Percentiles rank a stretch among this genome's conserved stretches.
phyloP scores from a whole-genome alignment of 2,113 vertebrate species.

The Xiphias gladius region DNA sequence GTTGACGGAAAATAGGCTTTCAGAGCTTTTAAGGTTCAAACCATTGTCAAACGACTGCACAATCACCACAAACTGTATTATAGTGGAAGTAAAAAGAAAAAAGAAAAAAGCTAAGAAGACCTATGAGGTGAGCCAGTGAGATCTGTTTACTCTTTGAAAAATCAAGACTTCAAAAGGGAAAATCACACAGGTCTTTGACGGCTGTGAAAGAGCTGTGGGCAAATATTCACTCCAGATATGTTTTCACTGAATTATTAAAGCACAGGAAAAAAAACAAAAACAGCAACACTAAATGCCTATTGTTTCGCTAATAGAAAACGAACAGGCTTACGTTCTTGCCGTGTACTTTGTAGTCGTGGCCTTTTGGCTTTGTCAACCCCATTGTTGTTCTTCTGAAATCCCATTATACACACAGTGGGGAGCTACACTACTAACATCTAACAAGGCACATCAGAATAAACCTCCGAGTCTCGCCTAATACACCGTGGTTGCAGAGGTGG shows the following conservation, averaged over 20 bases:
- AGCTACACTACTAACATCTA: background rate
- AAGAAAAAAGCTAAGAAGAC: background rate
- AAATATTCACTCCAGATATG: conserved; percentile 18
- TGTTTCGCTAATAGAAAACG: conserved; percentile 11
- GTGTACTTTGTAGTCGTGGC: background rate
- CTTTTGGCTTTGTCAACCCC: background rate
- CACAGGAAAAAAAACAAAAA: background rate
- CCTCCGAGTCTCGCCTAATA: too few species aligned
- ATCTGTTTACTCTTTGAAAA: conserved; percentile 45
- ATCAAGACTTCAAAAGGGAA: conserved; percentile 34
- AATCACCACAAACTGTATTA: conserved; percentile 1
- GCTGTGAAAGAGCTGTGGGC: conserved; percentile 25
- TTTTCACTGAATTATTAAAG: conserved; percentile 41
- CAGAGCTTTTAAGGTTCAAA: background rate
- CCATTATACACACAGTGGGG: conserved; percentile 10
- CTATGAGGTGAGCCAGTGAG: background rate
- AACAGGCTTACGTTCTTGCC: conserved; percentile 3
- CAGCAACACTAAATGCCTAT: conserved; percentile 21
- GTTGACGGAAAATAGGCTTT: background rate
- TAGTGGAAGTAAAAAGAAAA: conserved; percentile 2
- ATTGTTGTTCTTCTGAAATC: conserved; percentile 17
- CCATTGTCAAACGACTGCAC: background rate
- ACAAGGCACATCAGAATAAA: background rate
- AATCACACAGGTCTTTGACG: conserved; percentile 24
- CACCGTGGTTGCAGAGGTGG: too few species aligned